phyloP scores from a whole-genome alignment of 2,888 invertebrate genomes.

The Perizoma affinitatum region DNA sequence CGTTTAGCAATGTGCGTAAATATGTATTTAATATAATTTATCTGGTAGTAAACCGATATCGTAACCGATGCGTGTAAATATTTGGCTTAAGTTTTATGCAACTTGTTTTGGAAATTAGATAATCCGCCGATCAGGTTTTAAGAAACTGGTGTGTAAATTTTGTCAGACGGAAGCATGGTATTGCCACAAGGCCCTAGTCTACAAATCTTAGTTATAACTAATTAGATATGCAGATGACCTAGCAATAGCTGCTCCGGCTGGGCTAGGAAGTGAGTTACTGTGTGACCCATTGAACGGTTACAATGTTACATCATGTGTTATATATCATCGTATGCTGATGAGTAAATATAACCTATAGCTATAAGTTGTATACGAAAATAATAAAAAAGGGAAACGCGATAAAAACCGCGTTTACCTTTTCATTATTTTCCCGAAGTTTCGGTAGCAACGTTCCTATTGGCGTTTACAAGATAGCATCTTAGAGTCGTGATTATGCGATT shows the following conservation, averaged over 20 bases:
- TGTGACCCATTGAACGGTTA: neutral
- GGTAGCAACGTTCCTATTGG: too few relatives aligned
- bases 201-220: constrained; percentile 4
- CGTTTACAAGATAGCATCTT: too few relatives aligned
- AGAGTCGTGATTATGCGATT: too few relatives aligned
- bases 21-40: constrained; percentile 34
- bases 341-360: too few relatives aligned
- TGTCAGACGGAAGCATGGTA: constrained; percentile 5
- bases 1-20: constrained; percentile 27
- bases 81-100: constrained; percentile 19
- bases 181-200: constrained; percentile 9
- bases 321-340: constrained; percentile 2
- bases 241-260: constrained; percentile 17
- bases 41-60: constrained; percentile 27
- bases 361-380: too few relatives aligned
- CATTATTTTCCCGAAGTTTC: too few relatives aligned
- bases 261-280: constrained; percentile 17
- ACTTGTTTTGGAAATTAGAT: constrained; percentile 5
- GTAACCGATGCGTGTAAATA: constrained; percentile 25
- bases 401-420: too few relatives aligned
- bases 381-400: too few relatives aligned
- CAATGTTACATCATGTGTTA: constrained; percentile 7
- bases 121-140: too few relatives aligned
- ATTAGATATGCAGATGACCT: constrained; percentile 17
- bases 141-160: neutral